Base-by-base conservation (phyloP, 2,113 vertebrate species). In the Cathartes aura region DNA sequence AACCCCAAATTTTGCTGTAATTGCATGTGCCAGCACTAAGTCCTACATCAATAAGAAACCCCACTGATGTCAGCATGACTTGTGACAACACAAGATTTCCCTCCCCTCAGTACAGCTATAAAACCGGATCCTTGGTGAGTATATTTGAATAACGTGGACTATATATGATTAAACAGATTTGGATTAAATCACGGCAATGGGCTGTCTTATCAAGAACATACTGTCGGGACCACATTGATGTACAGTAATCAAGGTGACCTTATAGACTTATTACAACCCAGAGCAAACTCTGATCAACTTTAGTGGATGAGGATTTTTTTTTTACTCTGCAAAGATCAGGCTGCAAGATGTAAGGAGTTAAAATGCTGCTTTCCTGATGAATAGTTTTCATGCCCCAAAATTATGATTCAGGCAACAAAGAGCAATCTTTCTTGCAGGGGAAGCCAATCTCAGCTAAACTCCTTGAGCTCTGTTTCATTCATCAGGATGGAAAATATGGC, bases 61-160 rank as follows among this genome's bases (percentile, higher is more conserved):
- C 93, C 93, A 96, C 84, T 83, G 97, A 87, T 94, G 91, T 94
- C 95, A 96, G 93, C 96, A 82, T 68, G 94, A 62, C 87, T 96
- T 96, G 91, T 90, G 94, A 94, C 89, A 97, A 85, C 95, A 95
- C 70, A 34, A 78, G 92, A 83, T 83, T 93, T 91, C 87, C 84
- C 84, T 96, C 30, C 89, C 58, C 72, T 55, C 48, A 9, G 84
- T 6, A 22, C 84, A 47, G 70, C 87, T 73, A 82, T 70, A 74
- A 87, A 85, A 85, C 66, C 13, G 68, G 83, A 92, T 91, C 83
- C 73, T 89, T 78, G 89, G 90, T 1, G 42, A 85, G 62, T 40
- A 48, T 53, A 40, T 96, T 91, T 91, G 81, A 91, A 87, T 96
- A 70, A 24, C 93, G 87, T 93, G 97, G 91, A 93, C 96, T 93